These are phyloP conservation scores for Empidonax alnorum DNA, from an alignment of 2,113 vertebrate species.

Conservation along the genomic window DNA sequence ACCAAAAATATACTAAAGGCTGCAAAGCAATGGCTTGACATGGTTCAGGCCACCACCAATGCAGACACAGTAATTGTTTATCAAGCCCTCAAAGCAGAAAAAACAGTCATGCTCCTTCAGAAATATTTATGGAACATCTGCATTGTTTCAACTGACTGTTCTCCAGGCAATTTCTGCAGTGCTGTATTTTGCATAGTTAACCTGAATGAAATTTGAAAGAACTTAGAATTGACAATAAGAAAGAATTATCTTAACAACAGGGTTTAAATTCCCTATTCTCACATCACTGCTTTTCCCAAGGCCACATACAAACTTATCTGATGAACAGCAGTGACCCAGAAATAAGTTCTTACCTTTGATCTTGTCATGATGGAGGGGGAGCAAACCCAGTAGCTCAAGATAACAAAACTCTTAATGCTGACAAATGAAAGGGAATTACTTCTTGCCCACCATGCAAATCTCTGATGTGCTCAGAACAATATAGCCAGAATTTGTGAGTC, in stretches of 20 bases:
- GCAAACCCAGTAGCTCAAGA: conserved; percentile 20
- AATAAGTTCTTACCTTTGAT: conserved; percentile 63
- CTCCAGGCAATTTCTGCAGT: neutral
- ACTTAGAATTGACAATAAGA: conserved; percentile 62
- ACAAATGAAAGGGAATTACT: conserved; percentile 49
- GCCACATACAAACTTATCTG: conserved; percentile 36
- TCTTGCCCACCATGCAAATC: neutral
- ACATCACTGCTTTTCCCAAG: conserved; percentile 24
- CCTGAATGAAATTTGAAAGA: conserved; percentile 53
- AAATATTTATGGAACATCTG: conserved; percentile 11
- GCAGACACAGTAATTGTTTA: neutral
- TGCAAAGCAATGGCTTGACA: neutral
- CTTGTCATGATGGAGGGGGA: neutral
- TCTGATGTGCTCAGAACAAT: neutral
- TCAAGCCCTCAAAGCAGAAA: neutral
- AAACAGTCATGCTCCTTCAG: neutral
- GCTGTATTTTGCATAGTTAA: conserved; percentile 14
- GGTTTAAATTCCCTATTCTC: conserved; percentile 49
- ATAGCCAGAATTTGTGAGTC: neutral
- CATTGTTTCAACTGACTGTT: neutral
- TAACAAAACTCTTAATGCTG: conserved; percentile 35
- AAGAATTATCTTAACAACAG: conserved; percentile 34
- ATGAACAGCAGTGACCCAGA: conserved; percentile 48
- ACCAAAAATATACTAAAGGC: neutral
- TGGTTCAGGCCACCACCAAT: neutral